Evolutionary conservation across 1,140 invertebrate genomes (phyloP), one percentile per base, ranked within the genome.

Genomic region (Calephelis virginiensis): DNA sequence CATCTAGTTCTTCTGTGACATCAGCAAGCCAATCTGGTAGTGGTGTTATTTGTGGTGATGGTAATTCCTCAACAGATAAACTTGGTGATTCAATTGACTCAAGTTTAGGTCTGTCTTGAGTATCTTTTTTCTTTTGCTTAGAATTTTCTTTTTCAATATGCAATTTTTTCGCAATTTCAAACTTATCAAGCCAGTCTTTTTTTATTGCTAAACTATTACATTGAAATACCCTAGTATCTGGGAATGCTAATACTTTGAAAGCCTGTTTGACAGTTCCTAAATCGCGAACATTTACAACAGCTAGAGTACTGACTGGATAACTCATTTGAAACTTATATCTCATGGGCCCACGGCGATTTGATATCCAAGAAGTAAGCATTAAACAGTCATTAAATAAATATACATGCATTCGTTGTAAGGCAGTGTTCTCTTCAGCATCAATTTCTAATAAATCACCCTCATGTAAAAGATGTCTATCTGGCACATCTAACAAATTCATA

Each of bases 221-320:
- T 78, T 98, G 97, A 87, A 98, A 98, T 49, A 98, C 95, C 81
- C 97, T 94, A 1, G 97, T 97, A 77, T 98, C 97, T 12, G 98
- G 97, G 85, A 98, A 98, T 67, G 97, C 97, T 65, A 99, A 91
- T 1, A 99, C 93, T 89, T 99, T 99, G 76, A 99, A 98, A 5
- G 97, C 97, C 86, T 98, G 95, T 86, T 98, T 98, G 0, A 98
- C 94, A 67, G 94, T 96, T 60, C 96, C 97, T 66, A 97, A 92
- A 92, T 99, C 98, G 74, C 96, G 93, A 5, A 99, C 97, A 92
- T 99, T 99, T 0, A 99, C 98, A 14, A 99, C 96, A 40, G 98
- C 98, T 69, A 99, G 90, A 83, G 94, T 97, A 81, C 97, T 97
- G 3, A 99, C 92, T 76, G 98, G 96, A 86, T 99, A 99, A 76